Conservation (phyloP, 2,888 invertebrate species). For the Stictocephala bisonia region DNA sequence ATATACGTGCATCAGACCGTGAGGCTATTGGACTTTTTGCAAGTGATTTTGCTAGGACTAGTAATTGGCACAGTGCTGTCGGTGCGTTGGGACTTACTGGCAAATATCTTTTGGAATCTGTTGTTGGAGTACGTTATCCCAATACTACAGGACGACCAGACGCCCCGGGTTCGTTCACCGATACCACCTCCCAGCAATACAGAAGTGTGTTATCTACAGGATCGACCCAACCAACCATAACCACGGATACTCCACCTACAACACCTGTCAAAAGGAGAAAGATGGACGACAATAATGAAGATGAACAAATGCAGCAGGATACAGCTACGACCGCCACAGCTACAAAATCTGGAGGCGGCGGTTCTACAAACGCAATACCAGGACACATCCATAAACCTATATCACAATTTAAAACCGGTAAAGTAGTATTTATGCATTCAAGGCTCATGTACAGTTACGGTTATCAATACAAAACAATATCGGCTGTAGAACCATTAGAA, state of each 20-base stretch:
- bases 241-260: too few species aligned
- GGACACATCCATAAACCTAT: neutral
- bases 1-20: constrained; percentile 26
- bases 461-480: constrained; percentile 10
- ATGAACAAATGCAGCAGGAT: too few species aligned
- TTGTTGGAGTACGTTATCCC: constrained; percentile 24
- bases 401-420: neutral
- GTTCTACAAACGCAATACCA: too few species aligned
- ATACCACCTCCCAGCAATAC: too few species aligned
- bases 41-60: constrained; percentile 26
- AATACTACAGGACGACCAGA: too few species aligned
- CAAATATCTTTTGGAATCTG: neutral
- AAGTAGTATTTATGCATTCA: neutral
- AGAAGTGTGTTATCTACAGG: too few species aligned
- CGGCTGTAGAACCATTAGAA: neutral
- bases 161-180: too few species aligned
- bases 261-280: too few species aligned
- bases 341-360: neutral
- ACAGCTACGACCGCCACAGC: too few species aligned
- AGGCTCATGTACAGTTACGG: constrained; percentile 5
- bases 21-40: neutral
- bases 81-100: neutral
- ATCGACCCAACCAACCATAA: too few species aligned
- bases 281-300: neutral
- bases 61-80: constrained; percentile 25